Percentiles rank a stretch among this genome's conserved stretches.
Conservation (phyloP, 2,113 vertebrate genomes). For the Eurystomus gularis region DNA sequence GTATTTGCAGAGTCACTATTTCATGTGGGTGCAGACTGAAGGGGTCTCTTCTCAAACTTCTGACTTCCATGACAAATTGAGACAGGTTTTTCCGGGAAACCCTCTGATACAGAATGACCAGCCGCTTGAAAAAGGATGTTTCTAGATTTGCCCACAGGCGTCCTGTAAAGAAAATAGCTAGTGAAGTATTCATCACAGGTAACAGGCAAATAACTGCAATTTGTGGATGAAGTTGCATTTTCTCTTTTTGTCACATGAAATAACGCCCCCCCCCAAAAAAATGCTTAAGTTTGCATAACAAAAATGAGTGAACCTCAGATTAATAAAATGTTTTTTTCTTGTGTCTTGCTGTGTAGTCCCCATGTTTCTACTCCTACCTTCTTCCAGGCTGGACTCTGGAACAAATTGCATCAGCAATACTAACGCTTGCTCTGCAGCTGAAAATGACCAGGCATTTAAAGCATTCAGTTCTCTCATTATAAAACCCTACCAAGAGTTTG, state of each 20-base stretch:
- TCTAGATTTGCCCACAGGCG: slow-evolving; percentile 58
- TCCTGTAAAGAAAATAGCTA: slow-evolving; percentile 32
- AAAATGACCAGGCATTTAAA: not conserved
- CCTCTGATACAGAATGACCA: slow-evolving; percentile 5
- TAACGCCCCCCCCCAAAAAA: not conserved
- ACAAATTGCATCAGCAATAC: not conserved
- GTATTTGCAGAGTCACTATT: not conserved
- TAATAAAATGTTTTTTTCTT: not conserved
- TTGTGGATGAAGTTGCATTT: not conserved
- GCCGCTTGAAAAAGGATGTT: not conserved
- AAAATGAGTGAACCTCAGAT: not conserved
- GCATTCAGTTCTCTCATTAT: not conserved
- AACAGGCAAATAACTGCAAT: not conserved
- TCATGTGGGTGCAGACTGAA: fast-evolving
- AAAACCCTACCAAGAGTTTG: slow-evolving; percentile 57
- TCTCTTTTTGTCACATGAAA: not conserved
- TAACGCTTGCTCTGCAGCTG: not conserved
- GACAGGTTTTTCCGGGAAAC: not conserved
- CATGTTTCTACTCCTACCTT: not conserved
- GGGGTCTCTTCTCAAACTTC: fast-evolving
- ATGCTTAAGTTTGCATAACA: not conserved
- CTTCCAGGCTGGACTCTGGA: not conserved
- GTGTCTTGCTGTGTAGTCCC: not conserved
- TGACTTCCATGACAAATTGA: fast-evolving
- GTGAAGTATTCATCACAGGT: not conserved